These are phyloP conservation scores for Vesta saturnalis DNA, from an alignment of 2,888 invertebrate genomes.

Conservation along the genomic window DNA sequence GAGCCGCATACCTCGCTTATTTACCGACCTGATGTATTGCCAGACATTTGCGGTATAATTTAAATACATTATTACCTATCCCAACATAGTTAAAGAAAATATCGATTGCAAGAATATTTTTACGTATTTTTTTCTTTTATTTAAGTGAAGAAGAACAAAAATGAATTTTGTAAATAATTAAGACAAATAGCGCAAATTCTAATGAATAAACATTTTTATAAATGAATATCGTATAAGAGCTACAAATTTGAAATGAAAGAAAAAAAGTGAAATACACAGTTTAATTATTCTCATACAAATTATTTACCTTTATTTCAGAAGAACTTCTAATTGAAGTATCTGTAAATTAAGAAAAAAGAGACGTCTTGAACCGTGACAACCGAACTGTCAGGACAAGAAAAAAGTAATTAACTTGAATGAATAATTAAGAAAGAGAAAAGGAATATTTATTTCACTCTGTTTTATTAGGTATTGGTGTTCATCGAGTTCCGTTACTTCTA, in stretches of 20 bases:
- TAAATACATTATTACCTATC: no score
- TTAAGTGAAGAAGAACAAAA: no score
- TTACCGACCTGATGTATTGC: no score
- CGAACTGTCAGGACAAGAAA: constrained; percentile 48
- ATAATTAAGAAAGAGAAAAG: constrained; percentile 48
- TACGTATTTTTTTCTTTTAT: no score
- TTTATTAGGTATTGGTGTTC: constrained; percentile 35
- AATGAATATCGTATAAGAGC: no score
- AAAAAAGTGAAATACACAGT: constrained; percentile 24
- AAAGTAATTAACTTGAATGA: constrained; percentile 50
- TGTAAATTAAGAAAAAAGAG: constrained; percentile 47
- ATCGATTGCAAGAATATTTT: no score
- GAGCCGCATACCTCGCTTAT: no score
- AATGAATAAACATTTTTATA: no score
- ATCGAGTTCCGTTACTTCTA: constrained; percentile 12
- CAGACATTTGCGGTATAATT: no score
- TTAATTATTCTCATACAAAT: constrained; percentile 35
- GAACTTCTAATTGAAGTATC: constrained; percentile 49
- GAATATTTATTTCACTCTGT: constrained; percentile 34
- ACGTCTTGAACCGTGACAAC: constrained; percentile 42
- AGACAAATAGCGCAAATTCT: no score
- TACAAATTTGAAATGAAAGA: constrained; percentile 15
- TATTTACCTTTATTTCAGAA: constrained; percentile 29
- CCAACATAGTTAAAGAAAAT: no score
- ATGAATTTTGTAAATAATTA: no score